Percentiles rank a stretch among this genome's conserved stretches.
These are phyloP conservation scores for Syngnathoides biaculeatus DNA, from an alignment of 2,113 vertebrate species.

Conservation along the genomic window DNA sequence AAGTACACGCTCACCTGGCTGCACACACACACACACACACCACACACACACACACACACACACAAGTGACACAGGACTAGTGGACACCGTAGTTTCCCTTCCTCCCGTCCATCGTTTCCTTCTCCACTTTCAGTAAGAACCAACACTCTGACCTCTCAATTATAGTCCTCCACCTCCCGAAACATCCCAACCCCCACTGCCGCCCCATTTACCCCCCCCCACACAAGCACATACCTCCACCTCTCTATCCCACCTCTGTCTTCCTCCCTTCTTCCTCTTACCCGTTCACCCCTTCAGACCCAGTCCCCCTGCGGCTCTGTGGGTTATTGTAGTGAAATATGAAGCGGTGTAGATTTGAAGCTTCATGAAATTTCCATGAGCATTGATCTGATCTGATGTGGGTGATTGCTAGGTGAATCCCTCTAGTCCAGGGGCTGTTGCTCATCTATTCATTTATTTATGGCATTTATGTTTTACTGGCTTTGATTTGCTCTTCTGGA, in stretches of 20 bases:
- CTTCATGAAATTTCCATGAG: conserved; percentile 83
- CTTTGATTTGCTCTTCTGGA: conserved; percentile 72
- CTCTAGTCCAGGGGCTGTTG: conserved; percentile 67
- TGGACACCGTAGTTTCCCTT: conserved; percentile 36
- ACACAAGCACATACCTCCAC: conserved; percentile 36
- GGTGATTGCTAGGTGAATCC: conserved; percentile 78
- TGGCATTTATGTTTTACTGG: conserved; percentile 74
- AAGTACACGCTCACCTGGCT: conserved; percentile 22
- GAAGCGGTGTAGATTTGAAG: conserved; percentile 73
- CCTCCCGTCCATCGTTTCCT: conserved; percentile 19
- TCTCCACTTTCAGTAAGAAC: conserved; percentile 29
- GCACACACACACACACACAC: conserved; percentile 20
- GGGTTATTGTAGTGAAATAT: conserved; percentile 81
- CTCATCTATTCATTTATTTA: conserved; percentile 75
- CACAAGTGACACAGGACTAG: conserved; percentile 29
- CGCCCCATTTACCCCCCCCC: conserved; percentile 23
- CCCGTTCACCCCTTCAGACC: conserved; percentile 41
- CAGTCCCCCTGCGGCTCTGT: conserved; percentile 54
- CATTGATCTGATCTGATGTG: conserved; percentile 77
- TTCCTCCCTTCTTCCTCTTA: conserved; percentile 22
- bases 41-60: conserved; percentile 20
- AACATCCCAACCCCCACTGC: conserved; percentile 15
- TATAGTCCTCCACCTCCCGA: conserved; percentile 28
- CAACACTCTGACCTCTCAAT: conserved; percentile 62
- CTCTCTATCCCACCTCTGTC: conserved; percentile 20